Evolutionary conservation across 1,140 invertebrate species (phyloP), one percentile per base, ranked within the genome.

Genomic region (Holcopasites calliopsidis): DNA sequence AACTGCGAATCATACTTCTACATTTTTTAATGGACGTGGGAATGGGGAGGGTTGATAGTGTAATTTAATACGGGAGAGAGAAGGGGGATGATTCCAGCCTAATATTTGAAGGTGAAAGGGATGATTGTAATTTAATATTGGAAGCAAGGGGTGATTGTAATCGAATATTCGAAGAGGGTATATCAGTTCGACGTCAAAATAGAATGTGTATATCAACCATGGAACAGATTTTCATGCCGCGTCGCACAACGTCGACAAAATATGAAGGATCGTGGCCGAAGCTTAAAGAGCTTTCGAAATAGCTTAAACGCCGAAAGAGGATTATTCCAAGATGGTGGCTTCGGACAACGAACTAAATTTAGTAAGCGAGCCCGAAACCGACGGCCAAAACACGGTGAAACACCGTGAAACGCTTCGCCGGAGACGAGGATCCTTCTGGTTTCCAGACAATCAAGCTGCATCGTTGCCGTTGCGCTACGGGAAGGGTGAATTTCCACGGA

Each of bases 321-420:
- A 88, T 88, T 87, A 87, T 87, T 87, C 83, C 85, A 85, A 82
- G 83, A 87, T 86, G 83, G 76, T 76, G 65, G 66, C 58, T 60
- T 77, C 70, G 72, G 77, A 85, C 82, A 82, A 85, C 75, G 76
- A 62, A 78, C 83, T 87, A 87, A 87, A 87, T 87, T 87, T 87
- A 83, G 85, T 84, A 70, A 72, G 77, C 74, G 71, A 80, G 73
- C 68, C 60, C 66, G 76, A 80, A 79, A 79, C 71, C 54, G 33
- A 60, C 65, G 52, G 58, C 79, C 79, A 84, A 85, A 84, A 84
- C 76, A 80, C 84, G 80, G 75, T 68, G 84, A 80, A 84, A 86
- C 70, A 47, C 66, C 60, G 64, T 58, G 70, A 75, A 77, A 80
- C 38, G 66, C 55, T 50, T 23, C 38, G 42, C 23, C 71, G 42